These are phyloP conservation scores for Orbicella faveolata DNA, from an alignment of 64 coral and sea anemone species.

Conservation along the genomic window DNA sequence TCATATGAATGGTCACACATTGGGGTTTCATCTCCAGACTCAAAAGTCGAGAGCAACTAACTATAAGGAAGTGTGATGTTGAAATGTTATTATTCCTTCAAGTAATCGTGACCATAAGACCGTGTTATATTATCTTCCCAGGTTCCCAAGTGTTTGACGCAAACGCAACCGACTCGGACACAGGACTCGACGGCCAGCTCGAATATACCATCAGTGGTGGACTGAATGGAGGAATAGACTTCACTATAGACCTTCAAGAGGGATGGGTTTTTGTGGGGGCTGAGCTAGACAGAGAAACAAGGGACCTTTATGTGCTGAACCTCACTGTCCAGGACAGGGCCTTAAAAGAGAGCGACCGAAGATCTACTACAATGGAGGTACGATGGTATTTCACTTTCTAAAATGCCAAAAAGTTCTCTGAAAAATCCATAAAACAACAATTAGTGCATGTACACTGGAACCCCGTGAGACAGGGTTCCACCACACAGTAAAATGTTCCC, in stretches of 20 bases:
- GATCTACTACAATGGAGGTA: constrained; percentile 22
- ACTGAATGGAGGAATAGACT: constrained; percentile 57
- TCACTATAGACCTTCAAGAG: constrained; percentile 36
- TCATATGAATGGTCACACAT: no score
- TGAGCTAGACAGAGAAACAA: constrained; percentile 48
- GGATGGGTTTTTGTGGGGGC: constrained; percentile 49
- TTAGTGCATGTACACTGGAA: no score
- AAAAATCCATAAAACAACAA: no score
- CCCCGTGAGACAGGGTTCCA: no score
- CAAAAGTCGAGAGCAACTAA: no score
- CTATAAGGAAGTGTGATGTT: background rate
- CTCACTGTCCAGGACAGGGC: constrained; percentile 54
- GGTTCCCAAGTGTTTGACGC: constrained; percentile 43
- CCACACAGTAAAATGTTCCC: no score
- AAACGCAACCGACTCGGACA: constrained; percentile 52
- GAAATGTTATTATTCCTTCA: background rate
- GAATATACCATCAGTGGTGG: constrained; percentile 56
- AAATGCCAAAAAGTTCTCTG: no score
- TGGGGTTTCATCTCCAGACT: no score
- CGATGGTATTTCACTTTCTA: background rate
- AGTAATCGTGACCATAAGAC: background rate
- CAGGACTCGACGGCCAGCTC: constrained; percentile 55
- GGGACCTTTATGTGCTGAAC: constrained; percentile 56
- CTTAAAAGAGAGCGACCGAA: background rate
- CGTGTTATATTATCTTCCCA: background rate